Evolutionary conservation across 2,888 invertebrate species (phyloP), one percentile per base, ranked within the genome.

Genomic region (Phalera bucephala): DNA sequence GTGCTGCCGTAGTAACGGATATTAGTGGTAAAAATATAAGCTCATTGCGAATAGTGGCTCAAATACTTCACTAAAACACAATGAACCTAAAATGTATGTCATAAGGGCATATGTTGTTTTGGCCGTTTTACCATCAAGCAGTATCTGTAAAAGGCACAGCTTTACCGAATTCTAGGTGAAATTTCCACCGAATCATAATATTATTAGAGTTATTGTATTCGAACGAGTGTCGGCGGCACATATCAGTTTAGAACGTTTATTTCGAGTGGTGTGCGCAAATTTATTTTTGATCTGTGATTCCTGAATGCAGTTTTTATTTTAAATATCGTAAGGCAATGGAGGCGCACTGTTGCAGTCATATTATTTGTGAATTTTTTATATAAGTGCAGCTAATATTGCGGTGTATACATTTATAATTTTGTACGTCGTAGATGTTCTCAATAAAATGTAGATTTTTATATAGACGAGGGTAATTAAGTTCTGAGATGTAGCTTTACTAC

Each of bases 271-370:
- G 63, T 52, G 66, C 72, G 73, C 65, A 65, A 48, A 58, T 60
- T 55, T 45, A 51, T 50, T 54, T 66, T 74, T 68, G 69, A 78
- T 85, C 85, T 86, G 86, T 87, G 87, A 86, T 86, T 80, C 44
- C 63, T 70, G 72, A 70, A 79, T 74, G 78, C 77, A 75, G 72
- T 81, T 79, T 72, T 63, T 58, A 63, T 64, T 54, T 42, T 45
- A 54, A 60, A 53, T 49, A 55, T 44, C 45, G 40, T 60, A 55
- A 58, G 51, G 48, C 62, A 57, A 50, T 34, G 38, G 49, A 52
- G 45, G 33, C 40, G 43, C 42, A 51, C 55, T 51, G 50, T 60
- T 45, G 58, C 64, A 64, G 69, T 68, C 68, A 66, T 64, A 57
- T 66, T 52, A 47, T 52, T 34, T 47, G 49, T 49, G 61, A 62